A percentile compares a stretch with the other conserved stretches of the same genome.
phyloP scores from a whole-genome alignment of 2,113 vertebrate genomes.

The Melanerpes aurifrons region DNA sequence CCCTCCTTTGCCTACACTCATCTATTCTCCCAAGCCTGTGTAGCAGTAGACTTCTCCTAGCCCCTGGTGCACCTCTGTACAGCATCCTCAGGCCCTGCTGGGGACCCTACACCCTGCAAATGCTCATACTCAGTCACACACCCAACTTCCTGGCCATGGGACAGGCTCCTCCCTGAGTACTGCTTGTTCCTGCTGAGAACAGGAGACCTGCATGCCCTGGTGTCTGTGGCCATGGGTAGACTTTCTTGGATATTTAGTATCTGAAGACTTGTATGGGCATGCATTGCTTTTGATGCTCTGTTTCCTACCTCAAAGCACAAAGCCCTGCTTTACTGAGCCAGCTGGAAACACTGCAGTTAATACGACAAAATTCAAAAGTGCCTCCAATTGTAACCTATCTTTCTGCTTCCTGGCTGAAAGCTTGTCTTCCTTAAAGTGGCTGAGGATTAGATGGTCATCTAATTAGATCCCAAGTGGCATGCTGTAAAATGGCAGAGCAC shows the following conservation, averaged over 20 bases:
- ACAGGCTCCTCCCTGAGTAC: not conserved
- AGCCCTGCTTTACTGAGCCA: not conserved
- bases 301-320: not conserved
- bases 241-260: not conserved
- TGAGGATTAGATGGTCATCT: not conserved
- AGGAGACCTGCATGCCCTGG: too few species aligned
- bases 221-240: not conserved
- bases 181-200: not conserved
- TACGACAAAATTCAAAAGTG: not conserved
- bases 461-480: not conserved
- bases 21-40: not conserved
- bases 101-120: not conserved
- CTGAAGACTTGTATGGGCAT: not conserved
- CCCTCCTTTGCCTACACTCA: not conserved
- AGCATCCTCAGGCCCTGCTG: not conserved
- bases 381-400: not conserved
- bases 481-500: not conserved
- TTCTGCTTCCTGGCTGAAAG: not conserved
- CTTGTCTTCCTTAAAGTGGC: not conserved
- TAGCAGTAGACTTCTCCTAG: not conserved
- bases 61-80: not conserved
- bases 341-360: not conserved
- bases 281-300: not conserved
- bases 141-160: not conserved
- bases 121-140: accelerated